These are phyloP conservation scores for Alosa alosa DNA, from an alignment of 2,113 vertebrate species.

Conservation along the genomic window DNA sequence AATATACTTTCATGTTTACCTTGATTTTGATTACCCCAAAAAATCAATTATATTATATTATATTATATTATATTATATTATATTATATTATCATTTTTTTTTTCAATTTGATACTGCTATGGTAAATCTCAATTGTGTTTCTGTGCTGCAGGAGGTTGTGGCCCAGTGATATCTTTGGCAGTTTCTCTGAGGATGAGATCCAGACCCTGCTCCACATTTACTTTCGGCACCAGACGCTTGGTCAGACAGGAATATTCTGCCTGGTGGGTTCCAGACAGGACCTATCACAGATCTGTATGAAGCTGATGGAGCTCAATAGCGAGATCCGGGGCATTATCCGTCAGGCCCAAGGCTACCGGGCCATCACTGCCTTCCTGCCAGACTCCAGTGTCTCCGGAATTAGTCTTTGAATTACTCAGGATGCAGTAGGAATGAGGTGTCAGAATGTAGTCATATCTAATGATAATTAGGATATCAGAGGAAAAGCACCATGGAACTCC, in stretches of 20 bases:
- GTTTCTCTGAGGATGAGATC: slow-evolving; percentile 86
- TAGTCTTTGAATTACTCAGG: slow-evolving; percentile 82
- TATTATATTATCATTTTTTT: too few species aligned
- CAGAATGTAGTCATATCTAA: slow-evolving; percentile 45
- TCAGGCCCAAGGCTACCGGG: slow-evolving; percentile 83
- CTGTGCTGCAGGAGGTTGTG: slow-evolving; percentile 79
- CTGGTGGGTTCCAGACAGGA: slow-evolving; percentile 93
- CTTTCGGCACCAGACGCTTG: slow-evolving; percentile 94
- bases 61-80: too few species aligned
- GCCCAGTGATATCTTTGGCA: slow-evolving; percentile 95
- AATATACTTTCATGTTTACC: too few species aligned
- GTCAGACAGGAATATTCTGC: slow-evolving; percentile 92
- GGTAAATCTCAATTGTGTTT: not conserved
- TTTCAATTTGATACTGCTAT: not conserved
- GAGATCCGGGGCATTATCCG: slow-evolving; percentile 93
- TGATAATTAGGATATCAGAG: slow-evolving; percentile 29
- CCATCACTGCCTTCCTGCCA: slow-evolving; percentile 86
- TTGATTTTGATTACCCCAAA: too few species aligned
- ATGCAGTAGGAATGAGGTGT: slow-evolving; percentile 61
- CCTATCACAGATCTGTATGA: slow-evolving; percentile 86
- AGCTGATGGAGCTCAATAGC: slow-evolving; percentile 89
- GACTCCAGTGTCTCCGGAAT: slow-evolving; percentile 87
- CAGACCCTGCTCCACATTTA: slow-evolving; percentile 95
- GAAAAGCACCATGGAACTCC: slow-evolving; percentile 30
- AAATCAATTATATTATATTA: too few species aligned